Base-by-base conservation (phyloP, 2,797 vertebrate genomes). In the Simalia tracyae region DNA sequence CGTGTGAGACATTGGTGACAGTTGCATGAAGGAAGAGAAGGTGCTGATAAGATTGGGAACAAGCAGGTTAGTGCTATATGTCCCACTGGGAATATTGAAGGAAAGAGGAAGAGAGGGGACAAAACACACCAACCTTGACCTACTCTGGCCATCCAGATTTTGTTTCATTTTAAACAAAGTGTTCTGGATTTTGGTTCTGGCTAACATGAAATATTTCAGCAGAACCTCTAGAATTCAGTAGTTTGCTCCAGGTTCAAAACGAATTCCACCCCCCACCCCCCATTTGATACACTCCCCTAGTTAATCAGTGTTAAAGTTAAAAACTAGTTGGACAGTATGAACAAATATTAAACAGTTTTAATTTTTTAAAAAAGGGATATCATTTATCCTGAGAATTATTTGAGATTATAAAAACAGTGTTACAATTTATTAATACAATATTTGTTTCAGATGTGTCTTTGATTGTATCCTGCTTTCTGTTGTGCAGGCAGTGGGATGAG, bases 401-500 rank as follows among this genome's bases (percentile, higher is more conserved):
- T 10, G 1, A 2, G 28, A 19, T 92, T 92, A 66, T 63, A 6
- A 56, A 46, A 54, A 1, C 50, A 92, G 22, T 17, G 0, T 31
- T 31, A 1, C 24, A 42, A 91, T 22, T 0, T 86, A 94, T 90
- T 61, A 26, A 61, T 42, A 0, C 85, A 88, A 66, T 2, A 2
- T 24, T 9, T 59, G 4, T 90, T 57, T 86, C 4, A 88, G 36
- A n/a, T n/a, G 24, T 66, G 17, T 85, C 26, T 68, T 12, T 85
- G 24, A 46, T 84, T 11, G 66, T 85, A 57, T 84, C 1, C 91
- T 92, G 36, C 31, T 93, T 96, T 93, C 46, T 92, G 90, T 94
- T 90, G 91, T 85, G 0, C 97, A 99, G 99, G 97, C 99, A 99
- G 59, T 99, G 99, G 99, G 99, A 99, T 86, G 99, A 99, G 95